Conservation (phyloP, 2,797 vertebrate species). For the Rousettus madagascariensis region DNA sequence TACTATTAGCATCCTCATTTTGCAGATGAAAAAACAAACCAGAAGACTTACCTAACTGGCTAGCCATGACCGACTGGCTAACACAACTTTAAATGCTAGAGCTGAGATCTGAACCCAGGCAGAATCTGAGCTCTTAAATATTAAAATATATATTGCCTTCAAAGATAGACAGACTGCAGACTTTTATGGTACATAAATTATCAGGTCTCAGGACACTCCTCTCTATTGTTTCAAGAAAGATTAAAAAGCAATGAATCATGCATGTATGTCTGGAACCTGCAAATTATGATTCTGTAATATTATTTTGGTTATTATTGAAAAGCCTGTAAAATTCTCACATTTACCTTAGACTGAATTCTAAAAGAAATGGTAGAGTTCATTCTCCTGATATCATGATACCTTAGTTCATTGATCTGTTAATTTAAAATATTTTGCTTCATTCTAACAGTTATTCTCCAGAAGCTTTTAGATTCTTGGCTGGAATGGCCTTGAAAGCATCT, state of each 20-base stretch:
- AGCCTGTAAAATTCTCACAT: background rate
- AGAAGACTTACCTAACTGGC: background rate
- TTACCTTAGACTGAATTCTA: background rate
- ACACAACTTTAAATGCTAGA: background rate
- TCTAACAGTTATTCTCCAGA: background rate
- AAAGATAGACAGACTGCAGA: background rate
- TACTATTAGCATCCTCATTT: background rate
- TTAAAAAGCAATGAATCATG: background rate
- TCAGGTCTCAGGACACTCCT: background rate
- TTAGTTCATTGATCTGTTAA: background rate
- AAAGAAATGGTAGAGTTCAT: background rate
- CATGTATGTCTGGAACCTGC: background rate
- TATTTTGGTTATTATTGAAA: background rate
- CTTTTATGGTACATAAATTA: background rate
- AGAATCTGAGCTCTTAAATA: background rate
- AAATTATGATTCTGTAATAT: background rate
- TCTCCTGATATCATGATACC: background rate
- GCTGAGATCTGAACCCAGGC: background rate
- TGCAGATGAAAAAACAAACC: background rate
- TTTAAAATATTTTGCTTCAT: conserved; percentile 43
- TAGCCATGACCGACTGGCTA: no score
- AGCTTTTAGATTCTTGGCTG: background rate
- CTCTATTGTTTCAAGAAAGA: background rate
- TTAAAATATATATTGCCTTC: background rate
- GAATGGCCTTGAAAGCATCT: background rate